A percentile compares a stretch with the other conserved stretches of the same genome.
Evolutionary conservation across 92 coral and sea anemone genomes (phyloP).

Genomic region (Muricea muricata): DNA sequence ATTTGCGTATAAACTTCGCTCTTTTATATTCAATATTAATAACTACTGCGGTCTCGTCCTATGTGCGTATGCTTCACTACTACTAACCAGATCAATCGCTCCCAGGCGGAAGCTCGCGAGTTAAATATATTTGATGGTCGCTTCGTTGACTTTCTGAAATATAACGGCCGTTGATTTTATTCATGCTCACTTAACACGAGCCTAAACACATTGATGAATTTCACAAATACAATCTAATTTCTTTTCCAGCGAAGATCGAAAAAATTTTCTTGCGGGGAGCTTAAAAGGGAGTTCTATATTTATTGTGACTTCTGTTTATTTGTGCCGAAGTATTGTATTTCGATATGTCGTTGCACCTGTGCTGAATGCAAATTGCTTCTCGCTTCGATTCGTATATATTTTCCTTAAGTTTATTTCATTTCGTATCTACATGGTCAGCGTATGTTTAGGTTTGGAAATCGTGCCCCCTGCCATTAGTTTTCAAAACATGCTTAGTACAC

Average conservation of each 20-base stretch:
- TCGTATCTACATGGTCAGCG: neutral
- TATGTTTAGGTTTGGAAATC: neutral
- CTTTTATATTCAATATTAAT: slow-evolving; percentile 12
- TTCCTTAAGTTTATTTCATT: neutral
- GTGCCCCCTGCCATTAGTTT: too few relatives aligned
- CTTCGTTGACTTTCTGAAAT: neutral
- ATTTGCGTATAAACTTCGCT: slow-evolving; percentile 7
- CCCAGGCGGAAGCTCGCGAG: too few relatives aligned
- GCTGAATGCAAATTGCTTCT: neutral
- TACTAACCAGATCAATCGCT: neutral
- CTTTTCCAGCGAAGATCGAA: neutral
- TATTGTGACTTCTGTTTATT: neutral
- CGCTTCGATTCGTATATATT: neutral
- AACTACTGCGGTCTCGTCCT: neutral
- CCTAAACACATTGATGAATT: neutral
- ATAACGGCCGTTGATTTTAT: neutral
- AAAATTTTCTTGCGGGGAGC: neutral
- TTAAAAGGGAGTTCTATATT: neutral
- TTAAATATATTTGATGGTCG: neutral
- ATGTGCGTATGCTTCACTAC: neutral
- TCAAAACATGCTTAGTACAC: neutral
- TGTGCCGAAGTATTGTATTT: neutral
- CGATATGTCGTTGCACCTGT: neutral
- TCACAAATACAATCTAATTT: neutral
- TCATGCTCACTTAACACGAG: neutral